Evolutionary conservation across 2,113 vertebrate genomes (phyloP), one percentile per base, ranked within the genome.

Genomic region (Empidonax traillii): DNA sequence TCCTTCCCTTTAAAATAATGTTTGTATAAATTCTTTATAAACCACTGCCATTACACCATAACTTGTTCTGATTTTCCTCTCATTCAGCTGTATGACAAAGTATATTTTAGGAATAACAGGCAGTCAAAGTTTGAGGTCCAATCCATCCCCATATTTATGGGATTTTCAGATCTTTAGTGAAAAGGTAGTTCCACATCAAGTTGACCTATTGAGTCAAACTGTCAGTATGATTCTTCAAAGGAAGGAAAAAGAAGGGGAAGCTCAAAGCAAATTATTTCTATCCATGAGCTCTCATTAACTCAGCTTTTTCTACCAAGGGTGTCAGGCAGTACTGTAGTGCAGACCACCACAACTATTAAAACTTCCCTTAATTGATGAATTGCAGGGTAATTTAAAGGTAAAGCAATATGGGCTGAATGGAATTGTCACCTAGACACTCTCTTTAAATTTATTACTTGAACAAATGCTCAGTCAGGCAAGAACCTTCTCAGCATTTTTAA

Each of bases 251-350:
- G 31, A 77, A 91, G 89, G n/a, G 69, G 37, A 41, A 91, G 74
- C 73, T 95, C 78, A 95, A 93, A 96, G 81, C 33, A 73, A 87
- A 81, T 74, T 56, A 63, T 89, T 95, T 85, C 62, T 84, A 46
- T 90, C 53, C 55, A 75, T 33, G 62, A 76, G 63, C 62, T 85
- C 77, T 96, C 84, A 72, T 89, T 92, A 94, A 69, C 56, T 77
- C 18, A 73, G 51, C 39, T 68, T 78, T 75, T 86, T 87, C 65
- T 83, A 55, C 28, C 35, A 76, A 66, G 41, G 28, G 10, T 83
- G 27, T 47, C 25, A 69, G 58, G 16, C 13, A 71, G 55, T 47
- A 73, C 49, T 30, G 10, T 21, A 61, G 37, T 21, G 35, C n/a
- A 85, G 71, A 55, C 8, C 3, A 23, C n/a, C 72, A 67, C 39